A percentile compares a stretch with the other conserved stretches of the same genome.
Evolutionary conservation across 2,797 vertebrate species (phyloP).

Genomic region (Notolepis coatsorum): DNA sequence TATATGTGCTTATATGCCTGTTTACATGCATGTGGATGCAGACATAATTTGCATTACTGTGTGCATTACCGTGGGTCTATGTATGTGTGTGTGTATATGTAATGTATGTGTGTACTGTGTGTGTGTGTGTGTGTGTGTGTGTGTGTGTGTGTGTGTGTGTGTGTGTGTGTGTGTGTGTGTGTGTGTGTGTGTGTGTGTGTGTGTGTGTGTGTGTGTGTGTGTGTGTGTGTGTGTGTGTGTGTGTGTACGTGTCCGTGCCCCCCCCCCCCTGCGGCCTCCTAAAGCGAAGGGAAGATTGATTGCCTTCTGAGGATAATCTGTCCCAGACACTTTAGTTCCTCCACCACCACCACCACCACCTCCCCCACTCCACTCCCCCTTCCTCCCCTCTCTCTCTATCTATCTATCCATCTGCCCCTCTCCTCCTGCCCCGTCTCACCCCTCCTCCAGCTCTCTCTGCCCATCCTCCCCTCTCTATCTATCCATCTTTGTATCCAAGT

Average conservation of each 20-base stretch:
- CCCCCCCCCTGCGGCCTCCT: constrained; percentile 37
- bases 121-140: background rate
- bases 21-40: background rate
- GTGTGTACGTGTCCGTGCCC: constrained; percentile 1
- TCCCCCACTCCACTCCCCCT: background rate
- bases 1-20: background rate
- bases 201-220: constrained; percentile 20
- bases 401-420: too few relatives aligned
- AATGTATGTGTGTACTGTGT: background rate
- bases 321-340: constrained; percentile 72
- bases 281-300: constrained; percentile 73
- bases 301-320: constrained; percentile 76
- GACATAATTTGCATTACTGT: too few relatives aligned
- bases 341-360: background rate
- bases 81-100: background rate
- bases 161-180: background rate
- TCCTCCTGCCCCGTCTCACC: background rate
- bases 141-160: background rate
- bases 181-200: background rate
- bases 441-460: constrained; percentile 16
- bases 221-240: constrained; percentile 9
- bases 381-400: background rate
- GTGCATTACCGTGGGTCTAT: too few relatives aligned
- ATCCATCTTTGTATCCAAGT: too few relatives aligned
- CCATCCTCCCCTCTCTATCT: too few relatives aligned